Conservation (phyloP, 2,888 invertebrate genomes). For the Drosophila vallismaia region DNA sequence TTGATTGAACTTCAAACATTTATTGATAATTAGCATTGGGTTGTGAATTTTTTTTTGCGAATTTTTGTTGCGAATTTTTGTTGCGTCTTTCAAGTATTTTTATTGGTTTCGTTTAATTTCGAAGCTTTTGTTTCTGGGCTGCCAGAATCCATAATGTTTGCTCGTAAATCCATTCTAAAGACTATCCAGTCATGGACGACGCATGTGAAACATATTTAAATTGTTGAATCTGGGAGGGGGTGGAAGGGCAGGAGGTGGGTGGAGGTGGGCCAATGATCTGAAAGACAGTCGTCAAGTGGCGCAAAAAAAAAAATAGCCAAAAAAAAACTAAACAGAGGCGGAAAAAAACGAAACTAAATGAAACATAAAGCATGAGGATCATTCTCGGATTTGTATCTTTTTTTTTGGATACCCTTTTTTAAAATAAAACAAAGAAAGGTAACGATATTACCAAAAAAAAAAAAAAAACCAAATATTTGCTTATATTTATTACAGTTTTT, state of each 20-base stretch:
- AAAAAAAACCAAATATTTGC: neutral
- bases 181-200: slow-evolving; percentile 27
- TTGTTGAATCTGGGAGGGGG: neutral
- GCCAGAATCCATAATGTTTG: slow-evolving; percentile 30
- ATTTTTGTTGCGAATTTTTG: neutral
- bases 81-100: slow-evolving; percentile 17
- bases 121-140: slow-evolving; percentile 3
- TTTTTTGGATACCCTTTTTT: neutral
- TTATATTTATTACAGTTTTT: neutral
- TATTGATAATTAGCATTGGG: slow-evolving; percentile 39
- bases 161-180: slow-evolving; percentile 37
- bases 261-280: slow-evolving; percentile 26
- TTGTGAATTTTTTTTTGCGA: slow-evolving; percentile 7
- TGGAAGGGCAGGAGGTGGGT: neutral
- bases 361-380: neutral
- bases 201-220: slow-evolving; percentile 29
- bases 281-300: slow-evolving; percentile 28
- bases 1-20: slow-evolving; percentile 19
- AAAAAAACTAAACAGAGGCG: slow-evolving; percentile 5
- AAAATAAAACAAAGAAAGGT: no score
- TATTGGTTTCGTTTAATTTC: slow-evolving; percentile 1
- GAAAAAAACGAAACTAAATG: neutral
- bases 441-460: neutral
- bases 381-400: neutral
- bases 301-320: neutral